Evolutionary conservation across 2,888 invertebrate species (phyloP), one percentile per base, ranked within the genome.

Genomic region (Tubulanus polymorphus): DNA sequence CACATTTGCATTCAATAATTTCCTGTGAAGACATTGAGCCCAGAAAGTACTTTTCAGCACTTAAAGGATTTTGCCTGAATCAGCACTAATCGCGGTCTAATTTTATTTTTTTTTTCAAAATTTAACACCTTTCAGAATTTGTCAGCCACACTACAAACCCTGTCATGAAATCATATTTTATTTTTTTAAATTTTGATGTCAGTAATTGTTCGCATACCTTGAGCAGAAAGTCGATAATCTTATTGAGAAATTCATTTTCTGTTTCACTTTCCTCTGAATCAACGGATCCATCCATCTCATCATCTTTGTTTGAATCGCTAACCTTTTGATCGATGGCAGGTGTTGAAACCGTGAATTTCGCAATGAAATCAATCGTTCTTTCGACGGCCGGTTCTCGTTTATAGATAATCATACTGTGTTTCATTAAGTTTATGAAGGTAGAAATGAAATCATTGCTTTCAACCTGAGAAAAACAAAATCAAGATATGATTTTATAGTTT

Each of bases 371-470:
- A 1, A 90, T 79, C 0, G 85, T 84, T 35, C 86, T 81, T 65
- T 88, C 86, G 0, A 89, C 86, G 67, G 84, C 84, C 8, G 85
- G 84, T 70, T 88, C 86, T 15, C 84, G 83, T 62, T 89, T 87
- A 12, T 85, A 86, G 51, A 85, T 83, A 1, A 85, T 82, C 69
- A 90, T 84, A 26, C 86, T 81, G 53, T 86, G 82, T 63, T 83
- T 84, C 1, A 89, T 74, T 47, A 86, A 85, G 67, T 83, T 82
- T 37, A 85, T 83, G 64, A 89, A 89, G 37, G 84, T 84, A 37
- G 82, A 78, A 60, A 84, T 82, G 69, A 90, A 90, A 1, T 75
- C 74, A 25, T 84, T 81, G 62, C 85, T 81, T 1, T 81, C 75
- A 64, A 76, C 74, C 85, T 86, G 67, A 45, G 79, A 80, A 41